A percentile compares a stretch with the other conserved stretches of the same genome.
Evolutionary conservation across 2,888 invertebrate species (phyloP).

Genomic region (Thyatira batis): DNA sequence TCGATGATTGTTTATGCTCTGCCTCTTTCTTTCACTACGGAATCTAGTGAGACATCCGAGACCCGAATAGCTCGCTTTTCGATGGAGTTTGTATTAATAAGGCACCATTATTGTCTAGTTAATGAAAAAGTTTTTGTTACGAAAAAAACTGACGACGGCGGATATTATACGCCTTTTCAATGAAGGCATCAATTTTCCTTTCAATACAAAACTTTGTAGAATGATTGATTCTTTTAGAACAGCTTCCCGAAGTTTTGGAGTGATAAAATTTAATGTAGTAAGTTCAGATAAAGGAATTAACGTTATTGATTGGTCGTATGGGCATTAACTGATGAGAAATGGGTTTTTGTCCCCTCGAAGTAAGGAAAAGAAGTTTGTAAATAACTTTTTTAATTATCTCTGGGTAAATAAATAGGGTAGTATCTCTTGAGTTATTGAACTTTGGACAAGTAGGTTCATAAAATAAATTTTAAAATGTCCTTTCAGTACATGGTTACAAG

Average conservation of each 20-base stretch:
- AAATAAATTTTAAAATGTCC: no score
- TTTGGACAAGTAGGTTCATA: no score
- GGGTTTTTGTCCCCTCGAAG: not conserved
- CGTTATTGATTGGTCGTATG: not conserved
- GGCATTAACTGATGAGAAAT: not conserved
- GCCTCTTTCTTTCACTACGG: no score
- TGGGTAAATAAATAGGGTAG: no score
- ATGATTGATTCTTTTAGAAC: constrained; percentile 13
- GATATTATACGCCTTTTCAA: constrained; percentile 21
- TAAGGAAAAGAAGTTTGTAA: not conserved
- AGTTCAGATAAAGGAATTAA: not conserved
- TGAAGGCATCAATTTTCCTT: constrained; percentile 24
- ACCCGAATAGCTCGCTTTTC: no score
- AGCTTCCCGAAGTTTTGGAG: not conserved
- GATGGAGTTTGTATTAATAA: no score
- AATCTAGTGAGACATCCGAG: no score
- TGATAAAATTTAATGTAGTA: not conserved
- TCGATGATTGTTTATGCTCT: no score
- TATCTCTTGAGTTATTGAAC: no score
- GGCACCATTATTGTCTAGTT: constrained; percentile 12
- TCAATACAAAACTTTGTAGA: constrained; percentile 12
- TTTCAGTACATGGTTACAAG: no score
- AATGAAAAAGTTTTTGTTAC: constrained; percentile 19
- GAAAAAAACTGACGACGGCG: constrained; percentile 12
- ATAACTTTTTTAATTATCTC: not conserved